Conservation (phyloP, 2,113 vertebrate species). For the Brachirus orientalis region DNA sequence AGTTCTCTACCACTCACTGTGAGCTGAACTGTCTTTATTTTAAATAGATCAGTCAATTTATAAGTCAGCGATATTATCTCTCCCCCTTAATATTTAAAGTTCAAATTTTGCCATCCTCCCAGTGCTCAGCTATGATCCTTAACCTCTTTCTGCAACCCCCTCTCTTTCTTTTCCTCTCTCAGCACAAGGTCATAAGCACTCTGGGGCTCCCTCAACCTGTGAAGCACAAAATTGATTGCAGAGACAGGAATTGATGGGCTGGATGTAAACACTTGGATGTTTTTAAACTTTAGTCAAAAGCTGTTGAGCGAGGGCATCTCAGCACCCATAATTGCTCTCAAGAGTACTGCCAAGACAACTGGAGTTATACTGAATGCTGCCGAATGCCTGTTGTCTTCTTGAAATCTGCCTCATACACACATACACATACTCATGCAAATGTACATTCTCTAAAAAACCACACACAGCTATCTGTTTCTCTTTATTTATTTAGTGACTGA, state of each 20-base stretch:
- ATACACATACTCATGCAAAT: not conserved
- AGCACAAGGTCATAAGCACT: conserved; percentile 26
- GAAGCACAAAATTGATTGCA: conserved; percentile 41
- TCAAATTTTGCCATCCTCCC: too few species aligned
- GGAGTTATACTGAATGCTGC: not conserved
- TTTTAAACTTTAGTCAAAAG: too few species aligned
- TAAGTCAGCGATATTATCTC: too few species aligned
- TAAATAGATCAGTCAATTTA: too few species aligned
- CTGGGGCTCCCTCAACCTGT: conserved; percentile 42
- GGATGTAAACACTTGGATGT: too few species aligned
- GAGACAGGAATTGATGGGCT: not conserved
- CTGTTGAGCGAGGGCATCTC: too few species aligned
- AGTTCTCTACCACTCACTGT: too few species aligned
- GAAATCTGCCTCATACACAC: not conserved
- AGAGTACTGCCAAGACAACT: conserved; percentile 1
- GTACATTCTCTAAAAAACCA: not conserved
- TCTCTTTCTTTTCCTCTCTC: not conserved
- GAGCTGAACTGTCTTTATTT: too few species aligned
- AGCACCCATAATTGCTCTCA: conserved; percentile 10
- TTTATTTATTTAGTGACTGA: too few species aligned
- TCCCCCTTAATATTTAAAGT: too few species aligned
- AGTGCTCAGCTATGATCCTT: too few species aligned
- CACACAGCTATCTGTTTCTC: too few species aligned
- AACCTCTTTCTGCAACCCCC: not conserved
- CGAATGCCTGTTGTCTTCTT: conserved; percentile 8